A percentile compares a stretch with the other conserved stretches of the same genome.
These are phyloP conservation scores for Galendromus occidentalis DNA, from an alignment of 1,140 invertebrate species.

Conservation along the genomic window DNA sequence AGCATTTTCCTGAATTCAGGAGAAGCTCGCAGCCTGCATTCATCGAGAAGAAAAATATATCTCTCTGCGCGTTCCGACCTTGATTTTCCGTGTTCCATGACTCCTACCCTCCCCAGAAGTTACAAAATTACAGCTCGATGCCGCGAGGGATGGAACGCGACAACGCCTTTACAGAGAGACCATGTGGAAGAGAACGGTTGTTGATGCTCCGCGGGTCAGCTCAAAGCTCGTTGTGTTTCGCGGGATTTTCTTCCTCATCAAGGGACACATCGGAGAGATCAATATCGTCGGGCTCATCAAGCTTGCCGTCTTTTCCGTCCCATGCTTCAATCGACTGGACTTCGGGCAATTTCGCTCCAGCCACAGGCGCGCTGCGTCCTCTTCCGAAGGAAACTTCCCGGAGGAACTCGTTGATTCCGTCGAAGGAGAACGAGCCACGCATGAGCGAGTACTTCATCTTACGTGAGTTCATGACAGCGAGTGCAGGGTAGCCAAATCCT, in stretches of 20 bases:
- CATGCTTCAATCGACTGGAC: slow-evolving; percentile 53
- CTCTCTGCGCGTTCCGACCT: not conserved
- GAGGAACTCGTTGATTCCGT: slow-evolving; percentile 84
- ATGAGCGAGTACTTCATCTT: slow-evolving; percentile 91
- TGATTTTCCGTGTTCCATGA: too few species aligned
- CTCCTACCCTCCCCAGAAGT: slow-evolving; percentile 6
- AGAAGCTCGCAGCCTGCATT: not conserved
- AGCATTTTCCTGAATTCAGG: slow-evolving; percentile 15
- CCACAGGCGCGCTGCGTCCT: slow-evolving; percentile 71
- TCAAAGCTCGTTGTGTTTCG: slow-evolving; percentile 16
- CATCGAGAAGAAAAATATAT: not conserved
- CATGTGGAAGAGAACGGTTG: slow-evolving; percentile 13
- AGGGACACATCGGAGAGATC: slow-evolving; percentile 75
- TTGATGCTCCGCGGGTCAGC: not conserved
- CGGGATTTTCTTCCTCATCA: slow-evolving; percentile 53
- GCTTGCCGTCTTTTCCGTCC: slow-evolving; percentile 89
- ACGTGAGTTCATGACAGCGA: slow-evolving; percentile 86
- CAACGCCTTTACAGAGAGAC: slow-evolving; percentile 11
- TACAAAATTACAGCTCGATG: slow-evolving; percentile 17
- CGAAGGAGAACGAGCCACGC: slow-evolving; percentile 76
- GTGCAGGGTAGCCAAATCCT: slow-evolving; percentile 50
- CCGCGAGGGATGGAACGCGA: slow-evolving; percentile 14
- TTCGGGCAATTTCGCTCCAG: slow-evolving; percentile 59
- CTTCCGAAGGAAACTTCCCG: slow-evolving; percentile 85
- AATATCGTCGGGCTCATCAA: slow-evolving; percentile 60